Conservation (phyloP, 1,140 invertebrate species). For the Nasonia vitripennis region DNA sequence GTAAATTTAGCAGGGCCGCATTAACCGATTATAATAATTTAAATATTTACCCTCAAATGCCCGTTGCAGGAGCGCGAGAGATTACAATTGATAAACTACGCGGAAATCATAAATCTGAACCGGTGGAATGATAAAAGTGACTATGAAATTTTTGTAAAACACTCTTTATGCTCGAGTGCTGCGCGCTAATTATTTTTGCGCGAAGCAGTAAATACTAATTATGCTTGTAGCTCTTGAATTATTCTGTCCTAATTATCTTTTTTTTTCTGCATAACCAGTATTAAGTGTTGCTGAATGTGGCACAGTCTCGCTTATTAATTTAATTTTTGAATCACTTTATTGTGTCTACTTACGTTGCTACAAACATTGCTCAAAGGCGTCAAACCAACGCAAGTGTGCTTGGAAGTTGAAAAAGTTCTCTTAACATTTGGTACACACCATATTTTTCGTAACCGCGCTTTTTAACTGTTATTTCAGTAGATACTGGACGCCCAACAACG, state of each 20-base stretch:
- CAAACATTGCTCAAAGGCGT: too few species aligned
- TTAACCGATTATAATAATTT: not conserved
- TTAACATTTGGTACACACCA: too few species aligned
- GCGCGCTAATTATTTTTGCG: not conserved
- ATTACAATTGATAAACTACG: not conserved
- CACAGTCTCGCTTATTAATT: too few species aligned
- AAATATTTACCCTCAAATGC: not conserved
- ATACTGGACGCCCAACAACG: slow-evolving; percentile 68
- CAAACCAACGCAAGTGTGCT: too few species aligned
- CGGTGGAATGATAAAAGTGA: not conserved
- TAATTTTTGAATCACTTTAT: too few species aligned
- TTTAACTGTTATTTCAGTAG: slow-evolving; percentile 14
- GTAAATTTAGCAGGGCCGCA: not conserved
- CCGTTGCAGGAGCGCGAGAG: not conserved
- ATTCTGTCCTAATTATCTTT: not conserved
- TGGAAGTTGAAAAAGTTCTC: too few species aligned
- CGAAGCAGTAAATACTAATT: not conserved
- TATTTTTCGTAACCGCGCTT: too few species aligned
- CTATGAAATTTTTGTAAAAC: not conserved
- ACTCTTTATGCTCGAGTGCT: too few species aligned
- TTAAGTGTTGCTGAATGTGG: too few species aligned
- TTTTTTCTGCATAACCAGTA: slow-evolving; percentile 7
- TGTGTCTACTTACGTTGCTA: too few species aligned
- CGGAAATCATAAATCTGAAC: not conserved
- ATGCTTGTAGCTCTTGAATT: slow-evolving; percentile 10